Evolutionary conservation across 2,113 vertebrate species (phyloP), one percentile per base, ranked within the genome.

Genomic region (Rhynchopsitta pachyrhyncha): DNA sequence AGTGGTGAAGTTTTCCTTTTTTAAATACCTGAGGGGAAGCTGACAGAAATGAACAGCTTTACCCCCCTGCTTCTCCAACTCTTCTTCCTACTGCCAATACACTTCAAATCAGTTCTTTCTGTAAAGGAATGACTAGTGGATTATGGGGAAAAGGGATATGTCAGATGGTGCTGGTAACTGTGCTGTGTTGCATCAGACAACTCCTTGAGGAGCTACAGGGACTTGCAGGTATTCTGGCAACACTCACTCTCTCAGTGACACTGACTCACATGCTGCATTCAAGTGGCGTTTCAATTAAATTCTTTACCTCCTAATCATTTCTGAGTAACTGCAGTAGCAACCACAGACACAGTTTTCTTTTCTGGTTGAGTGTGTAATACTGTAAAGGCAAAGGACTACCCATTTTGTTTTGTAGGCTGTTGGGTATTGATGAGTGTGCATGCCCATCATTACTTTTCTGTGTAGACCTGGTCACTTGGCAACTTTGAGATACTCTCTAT

Each of bases 1-100:
- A 95, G 87, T 83, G 85, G 55, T 94, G 73, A 92, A 93, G 90
- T 88, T 94, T 95, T 92, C 82, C 68, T 82, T 96, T 97, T 96
- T 92, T 95, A 91, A 95, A 75, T 93, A 78, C 86, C 73, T 86
- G 73, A 94, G 82, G 90, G 95, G 69, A 94, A 88, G 55, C 88
- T 96, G 66, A 81, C 82, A 94, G 86, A 92, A 91, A 89, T 64
- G 50, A 93, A 78, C 66, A 94, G 73, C 13, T 92, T 86, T 46
- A 44, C 27, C 29, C 7, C 57, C 44, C 35, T 24, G 25, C 52
- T 85, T 96, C 92, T 96, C 64, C 95, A 96, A 81, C 55, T 94
- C 81, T 77, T 84, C 88, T 91, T 93, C 44, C 82, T 93, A 35
- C 89, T 91, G 44, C 64, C 75, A 94, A 8, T 66, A 63, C 12